Conservation (phyloP, 2,888 invertebrate species). For the Sturmia bella region DNA sequence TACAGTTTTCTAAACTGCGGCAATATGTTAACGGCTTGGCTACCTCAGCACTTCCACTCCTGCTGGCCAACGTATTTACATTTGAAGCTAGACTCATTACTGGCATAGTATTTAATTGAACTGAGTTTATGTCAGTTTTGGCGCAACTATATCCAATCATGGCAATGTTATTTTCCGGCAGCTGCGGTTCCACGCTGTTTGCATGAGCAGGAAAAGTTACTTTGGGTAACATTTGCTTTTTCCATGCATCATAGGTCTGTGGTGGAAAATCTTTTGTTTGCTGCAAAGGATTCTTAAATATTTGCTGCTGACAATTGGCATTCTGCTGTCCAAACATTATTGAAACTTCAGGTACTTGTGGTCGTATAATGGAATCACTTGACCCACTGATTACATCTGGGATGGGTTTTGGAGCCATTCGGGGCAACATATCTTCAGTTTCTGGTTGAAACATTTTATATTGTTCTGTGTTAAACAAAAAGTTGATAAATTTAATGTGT, state of each 20-base stretch:
- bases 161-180: constrained; percentile 3
- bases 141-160: constrained; percentile 18
- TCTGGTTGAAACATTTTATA: constrained; percentile 77
- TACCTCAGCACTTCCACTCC: not conserved
- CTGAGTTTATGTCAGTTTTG: constrained; percentile 70
- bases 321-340: constrained; percentile 63
- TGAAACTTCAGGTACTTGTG: constrained; percentile 72
- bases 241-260: constrained; percentile 76
- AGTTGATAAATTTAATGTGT: not conserved
- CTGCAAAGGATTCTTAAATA: constrained; percentile 5
- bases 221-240: constrained; percentile 78
- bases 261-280: constrained; percentile 43
- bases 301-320: constrained; percentile 7
- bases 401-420: constrained; percentile 78
- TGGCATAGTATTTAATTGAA: constrained; percentile 40
- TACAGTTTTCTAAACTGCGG: constrained; percentile 59
- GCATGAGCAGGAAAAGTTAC: constrained; percentile 73
- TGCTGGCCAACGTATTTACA: constrained; percentile 10
- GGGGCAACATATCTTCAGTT: constrained; percentile 79
- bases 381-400: constrained; percentile 66
- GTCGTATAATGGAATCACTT: constrained; percentile 65
- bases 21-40: constrained; percentile 41
- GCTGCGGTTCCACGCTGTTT: constrained; percentile 51
- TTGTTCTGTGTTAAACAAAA: no score
- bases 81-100: not conserved